These are phyloP conservation scores for Phasianus colchicus DNA, from an alignment of 2,113 vertebrate genomes.

Conservation along the genomic window DNA sequence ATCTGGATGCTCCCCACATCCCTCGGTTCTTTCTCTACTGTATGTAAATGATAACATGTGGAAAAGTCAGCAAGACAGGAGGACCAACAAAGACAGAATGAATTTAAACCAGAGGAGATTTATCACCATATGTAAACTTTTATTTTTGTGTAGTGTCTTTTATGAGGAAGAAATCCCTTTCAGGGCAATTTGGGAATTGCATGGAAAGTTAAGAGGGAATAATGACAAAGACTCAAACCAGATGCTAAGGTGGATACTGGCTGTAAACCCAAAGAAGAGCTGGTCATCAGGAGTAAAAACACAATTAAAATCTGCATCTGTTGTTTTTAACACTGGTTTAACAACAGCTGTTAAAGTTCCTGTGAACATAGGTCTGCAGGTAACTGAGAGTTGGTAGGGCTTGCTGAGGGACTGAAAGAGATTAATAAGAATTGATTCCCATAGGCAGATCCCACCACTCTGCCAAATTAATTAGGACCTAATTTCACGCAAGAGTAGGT, in stretches of 20 bases:
- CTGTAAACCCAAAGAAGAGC: background rate
- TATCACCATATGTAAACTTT: background rate
- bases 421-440: background rate
- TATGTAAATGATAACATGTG: background rate
- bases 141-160: background rate
- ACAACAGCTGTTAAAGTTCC: background rate
- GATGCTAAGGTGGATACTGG: background rate
- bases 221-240: background rate
- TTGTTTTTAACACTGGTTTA: background rate
- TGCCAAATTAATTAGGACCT: constrained; percentile 25
- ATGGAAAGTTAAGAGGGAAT: background rate
- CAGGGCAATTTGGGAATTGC: background rate
- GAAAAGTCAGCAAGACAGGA: background rate
- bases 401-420: background rate
- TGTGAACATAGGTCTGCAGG: background rate
- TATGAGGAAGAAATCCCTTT: background rate
- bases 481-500: constrained; percentile 11
- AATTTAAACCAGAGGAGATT: background rate
- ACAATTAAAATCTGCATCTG: background rate
- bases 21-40: background rate
- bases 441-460: background rate
- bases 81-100: background rate
- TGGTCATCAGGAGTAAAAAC: background rate
- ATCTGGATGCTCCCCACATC: background rate
- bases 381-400: background rate